Evolutionary conservation across 2,888 invertebrate genomes (phyloP), one percentile per base, ranked within the genome.

Genomic region (Heteromyza rotundicornis): DNA sequence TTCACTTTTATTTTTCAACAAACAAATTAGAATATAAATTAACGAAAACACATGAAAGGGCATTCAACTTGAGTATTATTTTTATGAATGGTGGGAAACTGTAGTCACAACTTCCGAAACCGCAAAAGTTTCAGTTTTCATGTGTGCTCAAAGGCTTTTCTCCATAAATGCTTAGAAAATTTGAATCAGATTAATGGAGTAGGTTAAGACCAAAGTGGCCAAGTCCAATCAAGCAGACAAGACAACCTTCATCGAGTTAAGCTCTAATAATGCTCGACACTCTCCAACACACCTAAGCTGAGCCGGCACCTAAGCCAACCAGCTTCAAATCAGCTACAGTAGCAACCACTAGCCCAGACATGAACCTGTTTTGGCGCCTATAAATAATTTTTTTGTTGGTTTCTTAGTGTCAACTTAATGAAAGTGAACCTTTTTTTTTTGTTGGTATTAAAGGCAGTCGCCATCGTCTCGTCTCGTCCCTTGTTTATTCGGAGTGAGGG

Each of bases 361-460:
- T 32, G 27, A 53, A 53, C 52, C 52, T 53, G 52, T 53, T 53
- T 53, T 17, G 16, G 3, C 32, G 52, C 27, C 32, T 27, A 27
- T 27, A 27, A 27, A 27, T 10, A 27, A 27, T 51, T 51, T 7
- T 51, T 51, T 22, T 51, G 51, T 51, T 51, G 22, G 14, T 22
- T 7, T 20, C 22, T 35, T 36, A 17, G 19, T 54, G 54, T 36
- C 54, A 54, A 54, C 54, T 35, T 22, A 54, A 54, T 54, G 54
- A 54, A 54, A 54, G 54, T 36, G 54, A 54, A 54, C 35, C 54
- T 54, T 54, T 54, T 54, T 54, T 17, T 54, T n/a, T n/a, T n/a
- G n/a, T n/a, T n/a, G n/a, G n/a, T n/a, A n/a, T n/a, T n/a, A n/a
- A n/a, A n/a, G n/a, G n/a, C n/a, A n/a, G 36, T 17, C 22, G 27